Percentiles rank a stretch among this genome's conserved stretches.
phyloP scores from a whole-genome alignment of 2,888 invertebrate species.

The Shargacucullia verbasci region DNA sequence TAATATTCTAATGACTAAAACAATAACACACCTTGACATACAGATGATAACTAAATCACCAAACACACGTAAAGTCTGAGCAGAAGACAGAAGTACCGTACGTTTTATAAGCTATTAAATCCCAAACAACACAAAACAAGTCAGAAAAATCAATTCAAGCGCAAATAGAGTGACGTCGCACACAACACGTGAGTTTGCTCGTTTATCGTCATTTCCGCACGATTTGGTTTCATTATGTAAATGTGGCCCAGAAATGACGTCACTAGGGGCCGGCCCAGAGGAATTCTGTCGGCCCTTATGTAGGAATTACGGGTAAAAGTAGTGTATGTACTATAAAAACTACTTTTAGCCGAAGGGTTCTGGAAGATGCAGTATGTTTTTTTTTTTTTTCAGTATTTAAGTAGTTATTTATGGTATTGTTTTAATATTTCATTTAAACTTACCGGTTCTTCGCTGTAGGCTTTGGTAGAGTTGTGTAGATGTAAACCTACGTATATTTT shows the following conservation, averaged over 20 bases:
- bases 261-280: constrained; percentile 19
- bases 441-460: too few species aligned
- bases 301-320: constrained; percentile 12
- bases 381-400: too few species aligned
- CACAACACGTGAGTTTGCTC: constrained; percentile 12
- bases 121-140: neutral
- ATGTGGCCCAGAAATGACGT: constrained; percentile 33
- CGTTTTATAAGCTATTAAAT: neutral
- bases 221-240: constrained; percentile 54
- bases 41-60: too few species aligned
- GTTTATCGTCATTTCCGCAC: constrained; percentile 41
- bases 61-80: too few species aligned
- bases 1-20: too few species aligned
- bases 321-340: neutral
- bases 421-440: too few species aligned
- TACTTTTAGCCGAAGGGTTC: too few species aligned
- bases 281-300: constrained; percentile 13
- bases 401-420: too few species aligned
- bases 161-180: constrained; percentile 8
- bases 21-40: too few species aligned
- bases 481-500: too few species aligned
- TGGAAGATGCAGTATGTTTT: neutral
- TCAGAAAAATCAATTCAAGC: constrained; percentile 7
- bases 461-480: too few species aligned
- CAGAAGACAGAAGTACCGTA: too few species aligned